These are phyloP conservation scores for Oxygymnocypris stewartii DNA, from an alignment of 2,113 vertebrate species.

Conservation along the genomic window DNA sequence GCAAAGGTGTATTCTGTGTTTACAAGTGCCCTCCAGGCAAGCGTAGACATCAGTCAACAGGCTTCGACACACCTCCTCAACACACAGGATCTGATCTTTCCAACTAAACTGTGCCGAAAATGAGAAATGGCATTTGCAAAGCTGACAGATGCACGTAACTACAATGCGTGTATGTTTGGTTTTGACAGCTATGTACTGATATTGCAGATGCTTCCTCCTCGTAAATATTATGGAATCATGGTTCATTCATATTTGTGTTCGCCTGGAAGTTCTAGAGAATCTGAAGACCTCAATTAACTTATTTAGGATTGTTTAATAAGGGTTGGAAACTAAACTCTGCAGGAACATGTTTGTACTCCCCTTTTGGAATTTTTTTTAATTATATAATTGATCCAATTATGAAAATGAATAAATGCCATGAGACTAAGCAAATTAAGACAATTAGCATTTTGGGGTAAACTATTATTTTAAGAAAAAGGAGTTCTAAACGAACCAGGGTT, in stretches of 20 bases:
- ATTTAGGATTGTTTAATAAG: too few relatives aligned
- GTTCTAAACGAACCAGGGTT: neutral
- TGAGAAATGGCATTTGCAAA: slow-evolving; percentile 9
- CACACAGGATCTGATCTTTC: slow-evolving; percentile 35
- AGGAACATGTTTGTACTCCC: too few relatives aligned
- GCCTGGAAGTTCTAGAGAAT: neutral
- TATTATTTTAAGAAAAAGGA: neutral
- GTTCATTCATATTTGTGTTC: neutral
- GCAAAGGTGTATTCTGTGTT: slow-evolving; percentile 58
- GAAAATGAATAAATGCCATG: neutral
- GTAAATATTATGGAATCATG: neutral
- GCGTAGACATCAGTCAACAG: slow-evolving; percentile 51
- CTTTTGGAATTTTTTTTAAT: neutral
- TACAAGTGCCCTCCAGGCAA: slow-evolving; percentile 59
- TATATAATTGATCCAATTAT: neutral
- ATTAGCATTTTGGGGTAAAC: neutral
- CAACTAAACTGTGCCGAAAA: neutral
- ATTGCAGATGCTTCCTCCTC: neutral
- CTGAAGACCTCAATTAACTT: neutral
- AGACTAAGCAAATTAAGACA: neutral
- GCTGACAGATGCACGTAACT: neutral
- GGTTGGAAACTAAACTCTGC: too few relatives aligned
- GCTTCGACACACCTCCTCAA: slow-evolving; percentile 55
- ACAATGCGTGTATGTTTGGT: neutral
- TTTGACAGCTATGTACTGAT: neutral